A percentile compares a stretch with the other conserved stretches of the same genome.
Evolutionary conservation across 2,888 invertebrate species (phyloP).

Genomic region (Leucoma salicis): DNA sequence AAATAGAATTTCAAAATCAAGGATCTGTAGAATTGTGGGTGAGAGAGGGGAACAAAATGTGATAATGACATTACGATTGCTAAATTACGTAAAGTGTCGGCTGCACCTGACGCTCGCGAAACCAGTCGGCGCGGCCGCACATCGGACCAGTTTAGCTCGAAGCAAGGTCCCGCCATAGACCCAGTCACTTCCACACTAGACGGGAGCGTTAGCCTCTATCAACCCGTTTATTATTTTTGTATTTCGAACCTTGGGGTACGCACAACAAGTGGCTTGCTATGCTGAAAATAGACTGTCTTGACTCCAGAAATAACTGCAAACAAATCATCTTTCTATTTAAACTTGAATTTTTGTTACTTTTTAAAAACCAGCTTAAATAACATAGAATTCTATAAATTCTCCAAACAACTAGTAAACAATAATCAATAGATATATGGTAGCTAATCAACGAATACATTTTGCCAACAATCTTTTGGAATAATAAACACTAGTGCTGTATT

Average conservation of each 20-base stretch:
- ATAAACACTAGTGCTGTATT: constrained; percentile 5
- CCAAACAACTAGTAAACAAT: no score
- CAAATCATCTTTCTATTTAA: no score
- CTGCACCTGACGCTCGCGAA: constrained; percentile 50
- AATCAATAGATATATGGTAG: constrained; percentile 11
- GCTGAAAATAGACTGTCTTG: no score
- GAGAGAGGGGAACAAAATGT: constrained; percentile 22
- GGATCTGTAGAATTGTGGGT: constrained; percentile 14
- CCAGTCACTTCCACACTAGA: constrained; percentile 33
- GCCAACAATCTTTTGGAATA: constrained; percentile 17
- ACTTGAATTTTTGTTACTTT: no score
- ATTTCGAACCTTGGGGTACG: constrained; percentile 6
- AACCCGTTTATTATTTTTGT: constrained; percentile 50
- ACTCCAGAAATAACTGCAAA: no score
- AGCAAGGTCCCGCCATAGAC: constrained; percentile 71
- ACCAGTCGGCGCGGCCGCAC: constrained; percentile 52
- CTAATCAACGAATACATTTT: constrained; percentile 22
- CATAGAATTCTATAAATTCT: no score
- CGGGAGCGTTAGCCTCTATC: constrained; percentile 48
- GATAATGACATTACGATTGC: constrained; percentile 45
- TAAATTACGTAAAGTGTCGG: constrained; percentile 57
- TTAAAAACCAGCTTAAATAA: no score
- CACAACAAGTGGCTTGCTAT: no score
- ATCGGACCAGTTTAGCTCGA: constrained; percentile 41
- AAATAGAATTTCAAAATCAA: no score